Base-by-base conservation (phyloP, 2,888 invertebrate species). In the Panopea generosa region DNA sequence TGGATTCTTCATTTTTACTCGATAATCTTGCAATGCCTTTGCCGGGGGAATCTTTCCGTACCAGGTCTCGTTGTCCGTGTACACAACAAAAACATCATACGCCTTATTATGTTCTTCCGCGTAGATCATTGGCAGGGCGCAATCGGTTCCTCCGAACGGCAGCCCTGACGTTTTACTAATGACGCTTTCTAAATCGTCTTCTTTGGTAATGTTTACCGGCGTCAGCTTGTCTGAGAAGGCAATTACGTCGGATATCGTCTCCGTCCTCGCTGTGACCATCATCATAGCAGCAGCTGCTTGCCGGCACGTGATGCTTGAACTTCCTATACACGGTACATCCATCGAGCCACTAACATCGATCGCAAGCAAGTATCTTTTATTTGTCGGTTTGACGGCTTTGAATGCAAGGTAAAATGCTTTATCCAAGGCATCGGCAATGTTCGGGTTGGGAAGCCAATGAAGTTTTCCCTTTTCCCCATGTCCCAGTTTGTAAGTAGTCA, bases 61-160 rank as follows among this genome's bases (percentile, higher is more conserved):
- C 77, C 85, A 52, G 79, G 92, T 82, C 86, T 89, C 85, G 92
- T 93, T 85, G 91, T 95, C 95, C 40, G 96, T 94, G 90, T 96
- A 94, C 90, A 96, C 95, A 60, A 96, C 94, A 91, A 96, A 96
- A 27, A 96, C 95, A 90, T 96, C 96, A 79, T 95, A 94, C 77
- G 81, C 93, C 84, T 94, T 94, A 38, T 95, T 94, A 49, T 94
- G 93, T 57, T 94, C 91, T 24, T 89, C 85, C 0, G 96, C 96
- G 95, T 95, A 96, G 20, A 94, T 92, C 84, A 89, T 88, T 7
- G 90, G 89, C 55, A 81, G 71, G 0, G 87, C 82, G 69, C 89
- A 90, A 74, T 90, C 89, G 0, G 89, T 89, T 18, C 74, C 72
- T 14, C 87, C 87, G 47, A 89, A 84, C 0, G 77, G 79, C 3